Base-by-base conservation (phyloP, 2,888 invertebrate species). In the Pachydiplax longipennis region DNA sequence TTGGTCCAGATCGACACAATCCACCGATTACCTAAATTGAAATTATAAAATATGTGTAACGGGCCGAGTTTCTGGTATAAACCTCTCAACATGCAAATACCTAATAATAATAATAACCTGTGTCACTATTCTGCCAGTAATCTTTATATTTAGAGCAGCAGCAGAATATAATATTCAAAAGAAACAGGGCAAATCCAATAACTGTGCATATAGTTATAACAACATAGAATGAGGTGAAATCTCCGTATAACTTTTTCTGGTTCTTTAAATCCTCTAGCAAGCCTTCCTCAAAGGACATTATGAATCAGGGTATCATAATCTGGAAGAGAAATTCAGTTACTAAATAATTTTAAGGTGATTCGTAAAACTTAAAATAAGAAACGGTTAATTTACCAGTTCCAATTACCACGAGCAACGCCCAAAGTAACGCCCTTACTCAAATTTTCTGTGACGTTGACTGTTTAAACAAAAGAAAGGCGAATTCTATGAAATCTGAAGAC, bases 141-240 rank as follows among this genome's bases (percentile, higher is more conserved):
- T 95, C 94, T 3, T 96, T 96, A 93, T 98, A 96, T 92, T 96
- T 96, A 0, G 98, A 97, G 93, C 98, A 97, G 93, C 96, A 98
- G 93, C 97, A 97, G 93, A 97, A 96, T 61, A 96, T 95, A 53
- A 98, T 94, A 94, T 98, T 98, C 91, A 98, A 93, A 92, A 97
- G 95, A 91, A 98, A 95, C 91, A 98, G 94, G 37, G 96, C 94
- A 15, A 96, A 95, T 90, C 96, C 95, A 92, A 98, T 94, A 73
- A 97, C 94, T 8, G 97, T 95, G 94, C 97, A 97, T 93, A 98
- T 95, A 44, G 97, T 96, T 92, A 98, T 96, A 31, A 96, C 95
- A 92, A 97, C 96, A 95, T 98, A 98, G 94, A 98, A 98, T 81
- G 97, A 96, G n/a, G 97, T 96, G 93, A 97, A 98, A 94, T 98